Percentiles rank a stretch among this genome's conserved stretches.
Evolutionary conservation across 2,888 invertebrate genomes (phyloP).

Genomic region (Caenorhabditis sp.): DNA sequence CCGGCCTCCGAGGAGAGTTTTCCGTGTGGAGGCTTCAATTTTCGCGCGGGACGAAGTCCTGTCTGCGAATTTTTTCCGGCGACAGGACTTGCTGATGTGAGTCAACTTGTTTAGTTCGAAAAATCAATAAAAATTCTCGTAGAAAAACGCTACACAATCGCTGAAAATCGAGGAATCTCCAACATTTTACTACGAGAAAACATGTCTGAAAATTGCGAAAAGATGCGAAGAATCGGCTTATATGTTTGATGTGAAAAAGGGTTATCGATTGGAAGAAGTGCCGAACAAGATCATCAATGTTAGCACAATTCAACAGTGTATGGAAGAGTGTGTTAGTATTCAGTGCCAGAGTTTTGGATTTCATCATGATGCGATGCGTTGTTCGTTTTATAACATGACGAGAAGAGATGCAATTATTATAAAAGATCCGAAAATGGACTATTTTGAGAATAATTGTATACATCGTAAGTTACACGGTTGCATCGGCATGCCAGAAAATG

Average conservation of each 20-base stretch:
- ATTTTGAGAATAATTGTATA: conserved; percentile 75
- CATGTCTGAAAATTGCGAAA: conserved; percentile 36
- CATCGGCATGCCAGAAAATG: no score
- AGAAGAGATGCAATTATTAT: conserved; percentile 26
- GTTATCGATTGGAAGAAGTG: conserved; percentile 36
- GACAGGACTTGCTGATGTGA: conserved; percentile 8
- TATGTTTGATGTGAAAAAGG: conserved; percentile 39
- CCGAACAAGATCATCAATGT: conserved; percentile 30
- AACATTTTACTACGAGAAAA: conserved; percentile 47
- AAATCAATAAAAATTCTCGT: no score
- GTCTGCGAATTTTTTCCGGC: conserved; percentile 53
- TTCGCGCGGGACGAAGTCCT: conserved; percentile 46
- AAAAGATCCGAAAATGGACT: conserved; percentile 70
- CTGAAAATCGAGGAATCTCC: conserved; percentile 31
- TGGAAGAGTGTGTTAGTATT: conserved; percentile 41
- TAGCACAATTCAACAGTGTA: conserved; percentile 28
- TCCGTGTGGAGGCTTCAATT: conserved; percentile 55
- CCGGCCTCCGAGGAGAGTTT: conserved; percentile 45
- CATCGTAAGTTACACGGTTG: conserved; percentile 73
- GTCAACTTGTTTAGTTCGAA: no score
- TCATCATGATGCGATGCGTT: conserved; percentile 59
- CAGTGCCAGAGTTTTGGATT: conserved; percentile 46
- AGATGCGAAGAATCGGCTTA: conserved; percentile 47
- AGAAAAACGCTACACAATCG: conserved; percentile 20
- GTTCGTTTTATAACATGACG: conserved; percentile 73